Evolutionary conservation across 2,888 invertebrate species (phyloP).

Genomic region (Melanostoma scalare): DNA sequence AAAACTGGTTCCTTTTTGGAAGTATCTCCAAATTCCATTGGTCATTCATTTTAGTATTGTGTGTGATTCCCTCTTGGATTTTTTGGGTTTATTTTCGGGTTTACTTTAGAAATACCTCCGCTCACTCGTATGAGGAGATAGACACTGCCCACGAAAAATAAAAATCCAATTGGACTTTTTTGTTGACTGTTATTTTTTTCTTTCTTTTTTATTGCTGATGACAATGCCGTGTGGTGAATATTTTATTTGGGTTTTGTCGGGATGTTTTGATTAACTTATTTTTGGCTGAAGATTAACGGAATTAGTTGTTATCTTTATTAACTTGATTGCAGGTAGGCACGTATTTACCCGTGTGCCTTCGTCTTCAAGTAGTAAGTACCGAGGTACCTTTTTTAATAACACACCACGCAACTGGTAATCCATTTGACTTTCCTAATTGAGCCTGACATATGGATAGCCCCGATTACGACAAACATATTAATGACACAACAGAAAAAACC

Average conservation of each 20-base stretch:
- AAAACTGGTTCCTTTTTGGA: conserved; percentile 65
- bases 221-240: too few species aligned
- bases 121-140: conserved; percentile 7
- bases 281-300: too few species aligned
- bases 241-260: too few species aligned
- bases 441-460: conserved; percentile 63
- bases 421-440: conserved; percentile 66
- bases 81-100: conserved; percentile 4
- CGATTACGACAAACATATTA: conserved; percentile 42
- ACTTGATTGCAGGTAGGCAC: too few species aligned
- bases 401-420: conserved; percentile 46
- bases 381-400: neutral
- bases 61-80: conserved; percentile 24
- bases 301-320: too few species aligned
- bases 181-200: neutral
- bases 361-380: too few species aligned
- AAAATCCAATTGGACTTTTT: conserved; percentile 58
- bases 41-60: conserved; percentile 43
- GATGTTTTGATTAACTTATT: too few species aligned
- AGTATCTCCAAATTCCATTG: conserved; percentile 69
- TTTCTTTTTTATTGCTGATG: too few species aligned
- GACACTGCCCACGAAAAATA: conserved; percentile 54
- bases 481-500: conserved; percentile 6
- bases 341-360: too few species aligned
- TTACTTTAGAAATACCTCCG: neutral